A percentile compares a stretch with the other conserved stretches of the same genome.
These are phyloP conservation scores for Hyperoplus immaculatus DNA, from an alignment of 2,797 vertebrate genomes.

Conservation along the genomic window DNA sequence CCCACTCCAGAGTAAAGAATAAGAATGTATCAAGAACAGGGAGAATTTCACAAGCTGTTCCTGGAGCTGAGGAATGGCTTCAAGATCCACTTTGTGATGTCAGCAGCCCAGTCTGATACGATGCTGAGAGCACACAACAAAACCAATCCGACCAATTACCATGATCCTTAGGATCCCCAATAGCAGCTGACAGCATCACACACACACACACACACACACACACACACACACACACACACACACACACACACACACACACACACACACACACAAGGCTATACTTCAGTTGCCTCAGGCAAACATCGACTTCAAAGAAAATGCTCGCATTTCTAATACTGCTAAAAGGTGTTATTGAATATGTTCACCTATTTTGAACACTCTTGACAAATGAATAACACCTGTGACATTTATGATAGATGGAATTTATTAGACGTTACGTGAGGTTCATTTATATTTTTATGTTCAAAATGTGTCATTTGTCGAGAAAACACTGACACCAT, in stretches of 20 bases:
- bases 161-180: conserved; percentile 19
- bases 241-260: not conserved
- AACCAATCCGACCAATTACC: conserved; percentile 45
- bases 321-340: conserved; percentile 20
- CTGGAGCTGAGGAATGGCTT: conserved; percentile 43
- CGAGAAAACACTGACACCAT: not conserved
- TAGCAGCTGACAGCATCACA: conserved; percentile 11
- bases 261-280: not conserved
- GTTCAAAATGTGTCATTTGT: not conserved
- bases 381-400: not conserved
- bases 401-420: not conserved
- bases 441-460: not conserved
- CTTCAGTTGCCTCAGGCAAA: conserved; percentile 22
- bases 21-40: conserved; percentile 23
- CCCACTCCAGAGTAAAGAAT: conserved; percentile 16
- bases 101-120: conserved; percentile 39
- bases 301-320: conserved; percentile 29
- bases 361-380: conserved; percentile 10
- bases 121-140: conserved; percentile 43
- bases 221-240: not conserved
- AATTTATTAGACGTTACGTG: not conserved
- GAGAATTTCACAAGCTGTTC: conserved; percentile 46
- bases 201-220: not conserved
- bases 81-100: conserved; percentile 47
- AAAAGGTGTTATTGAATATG: conserved; percentile 14